These are phyloP conservation scores for Zingel zingel DNA, from an alignment of 2,113 vertebrate species.

Conservation along the genomic window DNA sequence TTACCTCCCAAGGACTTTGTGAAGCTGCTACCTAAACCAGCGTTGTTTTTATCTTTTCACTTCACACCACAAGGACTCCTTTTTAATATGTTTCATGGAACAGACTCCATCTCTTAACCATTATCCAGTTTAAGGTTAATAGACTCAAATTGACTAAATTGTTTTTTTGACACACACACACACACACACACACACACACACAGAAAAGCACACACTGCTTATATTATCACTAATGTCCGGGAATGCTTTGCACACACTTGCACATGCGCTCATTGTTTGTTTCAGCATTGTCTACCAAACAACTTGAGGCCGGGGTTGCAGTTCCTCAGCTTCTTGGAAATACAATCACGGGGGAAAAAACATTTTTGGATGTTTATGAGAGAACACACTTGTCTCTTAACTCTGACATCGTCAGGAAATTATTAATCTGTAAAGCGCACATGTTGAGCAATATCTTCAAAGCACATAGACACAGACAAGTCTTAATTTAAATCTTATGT, in stretches of 20 bases:
- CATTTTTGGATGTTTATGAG: slow-evolving; percentile 12
- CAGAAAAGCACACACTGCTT: not conserved
- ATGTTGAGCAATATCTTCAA: slow-evolving; percentile 11
- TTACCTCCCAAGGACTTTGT: slow-evolving; percentile 40
- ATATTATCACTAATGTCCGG: slow-evolving; percentile 13
- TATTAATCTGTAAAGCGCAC: not conserved
- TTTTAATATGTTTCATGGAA: not conserved
- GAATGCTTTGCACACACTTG: slow-evolving; percentile 15
- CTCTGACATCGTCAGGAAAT: not conserved
- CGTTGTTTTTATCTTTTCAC: slow-evolving; percentile 26
- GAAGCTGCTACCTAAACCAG: not conserved
- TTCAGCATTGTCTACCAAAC: slow-evolving; percentile 9
- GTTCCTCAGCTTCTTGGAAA: not conserved
- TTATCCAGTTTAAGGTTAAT: slow-evolving; percentile 30
- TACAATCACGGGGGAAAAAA: not conserved
- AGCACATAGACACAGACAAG: not conserved
- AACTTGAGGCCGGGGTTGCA: not conserved
- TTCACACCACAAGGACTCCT: not conserved
- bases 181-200: too few species aligned
- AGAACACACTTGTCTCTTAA: not conserved
- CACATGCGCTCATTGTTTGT: not conserved
- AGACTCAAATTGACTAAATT: not conserved
- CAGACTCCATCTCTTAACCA: not conserved
- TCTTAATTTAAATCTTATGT: not conserved
- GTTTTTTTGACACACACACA: not conserved